phyloP scores from a whole-genome alignment of 2,797 vertebrate genomes.

The Lemur catta region DNA sequence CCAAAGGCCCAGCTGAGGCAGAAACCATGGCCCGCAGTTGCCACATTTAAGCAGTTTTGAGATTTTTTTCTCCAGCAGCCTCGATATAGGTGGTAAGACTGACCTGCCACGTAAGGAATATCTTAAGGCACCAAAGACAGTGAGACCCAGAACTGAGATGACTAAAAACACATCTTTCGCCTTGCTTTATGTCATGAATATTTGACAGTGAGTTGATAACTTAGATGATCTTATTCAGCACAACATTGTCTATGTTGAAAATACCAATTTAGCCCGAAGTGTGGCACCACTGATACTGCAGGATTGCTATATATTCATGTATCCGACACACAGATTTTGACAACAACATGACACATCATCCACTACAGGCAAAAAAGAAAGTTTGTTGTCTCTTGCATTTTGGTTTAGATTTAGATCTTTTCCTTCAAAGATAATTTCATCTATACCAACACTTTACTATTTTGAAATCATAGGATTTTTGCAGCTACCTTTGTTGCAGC shows the following conservation, averaged over 20 bases:
- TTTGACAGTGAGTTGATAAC: background rate
- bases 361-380: background rate
- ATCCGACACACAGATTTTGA: background rate
- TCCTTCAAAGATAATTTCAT: background rate
- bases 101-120: background rate
- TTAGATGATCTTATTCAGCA: background rate
- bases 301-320: background rate
- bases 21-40: background rate
- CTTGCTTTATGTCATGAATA: background rate
- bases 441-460: background rate
- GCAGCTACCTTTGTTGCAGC: background rate
- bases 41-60: background rate
- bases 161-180: background rate
- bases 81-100: background rate
- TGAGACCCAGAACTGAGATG: background rate
- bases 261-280: background rate
- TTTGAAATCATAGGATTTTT: constrained; percentile 8
- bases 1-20: background rate
- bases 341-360: background rate
- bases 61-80: background rate
- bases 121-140: background rate
- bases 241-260: background rate
- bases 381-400: background rate
- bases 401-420: background rate
- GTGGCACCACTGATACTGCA: background rate